Percentiles rank a stretch among this genome's conserved stretches.
These are phyloP conservation scores for Bedellia somnulentella DNA, from an alignment of 2,888 invertebrate species.

Conservation along the genomic window DNA sequence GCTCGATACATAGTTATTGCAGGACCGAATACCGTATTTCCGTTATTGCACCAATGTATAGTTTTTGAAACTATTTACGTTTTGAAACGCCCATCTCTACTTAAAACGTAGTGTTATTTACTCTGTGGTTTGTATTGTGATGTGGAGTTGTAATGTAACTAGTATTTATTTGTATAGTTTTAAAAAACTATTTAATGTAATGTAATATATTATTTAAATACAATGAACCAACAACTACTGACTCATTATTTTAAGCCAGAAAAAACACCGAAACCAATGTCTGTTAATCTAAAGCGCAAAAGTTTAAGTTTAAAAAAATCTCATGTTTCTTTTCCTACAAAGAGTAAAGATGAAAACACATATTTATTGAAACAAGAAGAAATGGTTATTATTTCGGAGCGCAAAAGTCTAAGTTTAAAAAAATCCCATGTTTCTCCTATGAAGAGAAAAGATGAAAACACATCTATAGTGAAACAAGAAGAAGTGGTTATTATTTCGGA, in stretches of 20 bases:
- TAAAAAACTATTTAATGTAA: too few relatives aligned
- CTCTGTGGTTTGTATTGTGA: too few relatives aligned
- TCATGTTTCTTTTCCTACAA: neutral
- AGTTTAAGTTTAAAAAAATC: neutral
- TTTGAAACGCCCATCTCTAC: too few relatives aligned
- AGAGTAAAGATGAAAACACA: neutral
- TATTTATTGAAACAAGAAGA: neutral
- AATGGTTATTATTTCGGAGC: neutral
- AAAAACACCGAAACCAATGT: neutral
- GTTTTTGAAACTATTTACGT: too few relatives aligned
- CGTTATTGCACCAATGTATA: too few relatives aligned
- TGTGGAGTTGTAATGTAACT: too few relatives aligned
- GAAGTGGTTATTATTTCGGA: neutral
- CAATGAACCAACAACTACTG: slow-evolving; percentile 3
- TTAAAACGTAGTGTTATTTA: too few relatives aligned
- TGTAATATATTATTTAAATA: too few relatives aligned
- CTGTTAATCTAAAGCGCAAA: neutral
- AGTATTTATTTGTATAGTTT: too few relatives aligned
- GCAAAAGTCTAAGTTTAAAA: slow-evolving; percentile 1
- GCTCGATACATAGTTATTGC: too few relatives aligned
- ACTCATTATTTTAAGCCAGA: slow-evolving; percentile 1
- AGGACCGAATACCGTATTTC: too few relatives aligned
- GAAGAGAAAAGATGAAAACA: neutral
- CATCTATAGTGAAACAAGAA: neutral
- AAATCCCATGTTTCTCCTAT: neutral